Base-by-base conservation (phyloP, 2,888 invertebrate species). In the Thecocarcelia acutangulata region DNA sequence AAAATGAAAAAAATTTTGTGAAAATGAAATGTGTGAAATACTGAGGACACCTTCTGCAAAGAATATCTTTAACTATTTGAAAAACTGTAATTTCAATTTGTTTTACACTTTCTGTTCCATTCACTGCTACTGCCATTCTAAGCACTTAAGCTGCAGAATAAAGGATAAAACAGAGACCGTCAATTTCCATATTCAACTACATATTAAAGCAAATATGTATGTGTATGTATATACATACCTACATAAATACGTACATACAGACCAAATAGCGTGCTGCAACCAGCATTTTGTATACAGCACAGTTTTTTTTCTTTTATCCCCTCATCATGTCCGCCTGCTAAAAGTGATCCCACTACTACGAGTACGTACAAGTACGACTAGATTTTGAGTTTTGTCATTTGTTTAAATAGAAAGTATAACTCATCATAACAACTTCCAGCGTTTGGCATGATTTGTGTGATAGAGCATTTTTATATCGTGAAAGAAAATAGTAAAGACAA, bases 1-100 rank as follows among this genome's bases (percentile, higher is more conserved):
- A 40, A 56, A 21, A 13, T 52, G 11, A 33, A 44, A 59, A 19
- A 13, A 17, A n/a, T 8, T 12, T 68, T 21, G 37, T 24, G 12
- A 15, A 59, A 70, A n/a, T 24, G 59, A 59, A 70, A n/a, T 24
- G 59, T 48, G n/a, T n/a, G 4, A 3, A 24, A 24, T 54, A 17
- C 37, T 54, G 63, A 70, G 56, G 58, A 72, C 52, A 66, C 8
- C 37, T 9, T 72, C 13, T 64, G 19, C 64, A 59, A 79, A 64
- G 76, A 50, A 81, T 83, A 80, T 82, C 83, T 82, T 83, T 77
- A 83, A 83, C 17, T 82, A 78, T 82, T 83, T 83, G 78, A 12
- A 17, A 82, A 83, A 85, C 83, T 81, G 80, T 84, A 82, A 83
- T 85, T 85, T 83, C 83, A 85, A 84, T 76, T 61, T 72, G 72